Evolutionary conservation across 2,888 invertebrate genomes (phyloP), one percentile per base, ranked within the genome.

Genomic region (Troilus luridus): DNA sequence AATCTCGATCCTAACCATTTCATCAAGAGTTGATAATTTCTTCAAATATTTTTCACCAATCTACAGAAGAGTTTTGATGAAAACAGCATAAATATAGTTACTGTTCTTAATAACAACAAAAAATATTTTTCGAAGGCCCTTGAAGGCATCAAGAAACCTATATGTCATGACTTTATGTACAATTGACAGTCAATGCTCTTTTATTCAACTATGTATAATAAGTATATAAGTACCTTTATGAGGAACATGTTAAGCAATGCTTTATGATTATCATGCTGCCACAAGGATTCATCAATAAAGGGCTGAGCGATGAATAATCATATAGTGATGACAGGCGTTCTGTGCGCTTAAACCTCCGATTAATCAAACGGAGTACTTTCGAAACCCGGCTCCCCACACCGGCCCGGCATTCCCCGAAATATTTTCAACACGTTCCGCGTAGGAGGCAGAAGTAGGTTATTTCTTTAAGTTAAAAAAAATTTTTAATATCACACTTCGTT

Each of bases 241-340:
- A 67, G 12, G 12, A 24, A 67, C 12, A 67, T 77, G 27, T 41
- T 41, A 41, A 77, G 72, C 41, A 77, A 41, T 77, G 72, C 72
- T 17, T 41, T 77, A 14, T 77, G 72, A 77, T 77, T 77, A 77
- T 67, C 67, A 67, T 41, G 41, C 72, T 41, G 72, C 72, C 41
- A 17, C 9, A 19, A 41, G 41, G 72, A 17, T 77, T 21, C 72
- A 77, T 77, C 72, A 77, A 77, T 77, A 77, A 41, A 41, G 9
- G 17, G 27, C 41, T 9, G 41, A 41, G 41, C 27, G 12, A 77
- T 77, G 27, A 77, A 77, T 77, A 77, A 77, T 77, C 27, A 77
- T 41, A 77, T 8, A 27, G 17, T 19, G 72, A 77, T 77, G 72
- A 77, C 72, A 77, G 72, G 72, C 41, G 72, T 77, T 77, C 72